phyloP scores from a whole-genome alignment of 2,113 vertebrate species.

The Sialia sialis region DNA sequence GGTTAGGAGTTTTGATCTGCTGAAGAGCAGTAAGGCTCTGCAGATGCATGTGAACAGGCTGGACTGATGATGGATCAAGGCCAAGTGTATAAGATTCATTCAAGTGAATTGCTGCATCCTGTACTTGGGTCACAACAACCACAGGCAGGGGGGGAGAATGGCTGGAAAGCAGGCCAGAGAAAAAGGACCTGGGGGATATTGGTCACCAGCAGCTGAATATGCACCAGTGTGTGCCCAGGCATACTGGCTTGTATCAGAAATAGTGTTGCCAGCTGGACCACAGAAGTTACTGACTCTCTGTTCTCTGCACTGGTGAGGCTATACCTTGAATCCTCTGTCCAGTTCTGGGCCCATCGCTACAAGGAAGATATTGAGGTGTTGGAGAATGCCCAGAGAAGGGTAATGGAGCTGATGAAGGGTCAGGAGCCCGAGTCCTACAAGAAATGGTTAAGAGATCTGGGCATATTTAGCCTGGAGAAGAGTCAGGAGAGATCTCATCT shows the following conservation, averaged over 20 bases:
- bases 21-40: neutral
- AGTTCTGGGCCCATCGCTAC: neutral
- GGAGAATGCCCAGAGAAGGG: neutral
- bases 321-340: neutral
- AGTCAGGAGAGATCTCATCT: rapidly evolving
- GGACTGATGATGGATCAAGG: neutral
- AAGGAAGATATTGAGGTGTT: neutral
- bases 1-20: neutral
- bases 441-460: neutral
- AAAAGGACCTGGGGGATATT: neutral
- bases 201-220: neutral
- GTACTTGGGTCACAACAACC: neutral
- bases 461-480: neutral
- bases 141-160: neutral
- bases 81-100: neutral
- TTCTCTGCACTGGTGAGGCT: neutral
- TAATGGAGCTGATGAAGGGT: rapidly evolving
- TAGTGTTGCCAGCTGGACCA: neutral
- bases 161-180: neutral
- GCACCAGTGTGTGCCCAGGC: neutral
- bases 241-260: neutral
- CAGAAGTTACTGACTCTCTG: neutral
- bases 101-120: neutral
- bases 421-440: neutral
- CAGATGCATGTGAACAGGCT: neutral